These are phyloP conservation scores for Bagarius yarrelli DNA, from an alignment of 2,113 vertebrate species.

Conservation along the genomic window DNA sequence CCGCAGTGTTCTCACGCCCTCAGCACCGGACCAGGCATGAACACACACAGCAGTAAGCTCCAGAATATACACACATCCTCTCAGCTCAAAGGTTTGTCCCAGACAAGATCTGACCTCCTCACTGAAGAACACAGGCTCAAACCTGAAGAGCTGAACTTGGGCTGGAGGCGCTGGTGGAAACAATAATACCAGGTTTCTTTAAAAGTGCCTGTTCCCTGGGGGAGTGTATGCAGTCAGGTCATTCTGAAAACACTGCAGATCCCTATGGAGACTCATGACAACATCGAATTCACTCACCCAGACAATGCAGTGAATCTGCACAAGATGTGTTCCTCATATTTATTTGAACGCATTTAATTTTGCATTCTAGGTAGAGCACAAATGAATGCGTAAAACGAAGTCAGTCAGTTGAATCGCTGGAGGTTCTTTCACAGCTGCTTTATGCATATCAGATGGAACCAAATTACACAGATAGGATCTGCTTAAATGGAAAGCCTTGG, in stretches of 20 bases:
- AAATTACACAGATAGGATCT: not conserved
- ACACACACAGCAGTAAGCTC: conserved; percentile 38
- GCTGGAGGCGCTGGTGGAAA: not conserved
- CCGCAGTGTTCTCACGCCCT: conserved; percentile 44
- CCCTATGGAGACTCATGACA: conserved; percentile 33
- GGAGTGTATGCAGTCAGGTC: conserved; percentile 12
- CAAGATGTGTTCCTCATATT: not conserved
- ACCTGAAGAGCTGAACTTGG: conserved; percentile 16
- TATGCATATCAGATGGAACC: not conserved
- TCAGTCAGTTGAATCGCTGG: not conserved
- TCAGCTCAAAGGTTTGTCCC: conserved; percentile 47
- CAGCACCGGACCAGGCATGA: conserved; percentile 41
- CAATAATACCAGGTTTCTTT: conserved; percentile 4
- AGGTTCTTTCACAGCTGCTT: not conserved
- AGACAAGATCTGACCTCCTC: conserved; percentile 31
- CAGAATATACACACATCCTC: conserved; percentile 38
- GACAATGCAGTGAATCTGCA: not conserved
- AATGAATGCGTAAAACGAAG: not conserved
- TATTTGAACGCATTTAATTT: not conserved
- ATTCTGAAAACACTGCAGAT: conserved; percentile 13
- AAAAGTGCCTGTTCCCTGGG: not conserved
- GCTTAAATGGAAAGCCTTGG: not conserved
- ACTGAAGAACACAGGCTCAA: conserved; percentile 24
- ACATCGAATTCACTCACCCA: not conserved
- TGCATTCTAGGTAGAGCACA: not conserved